Conservation (phyloP, 2,113 vertebrate species). For the Chiloscyllium plagiosum region DNA sequence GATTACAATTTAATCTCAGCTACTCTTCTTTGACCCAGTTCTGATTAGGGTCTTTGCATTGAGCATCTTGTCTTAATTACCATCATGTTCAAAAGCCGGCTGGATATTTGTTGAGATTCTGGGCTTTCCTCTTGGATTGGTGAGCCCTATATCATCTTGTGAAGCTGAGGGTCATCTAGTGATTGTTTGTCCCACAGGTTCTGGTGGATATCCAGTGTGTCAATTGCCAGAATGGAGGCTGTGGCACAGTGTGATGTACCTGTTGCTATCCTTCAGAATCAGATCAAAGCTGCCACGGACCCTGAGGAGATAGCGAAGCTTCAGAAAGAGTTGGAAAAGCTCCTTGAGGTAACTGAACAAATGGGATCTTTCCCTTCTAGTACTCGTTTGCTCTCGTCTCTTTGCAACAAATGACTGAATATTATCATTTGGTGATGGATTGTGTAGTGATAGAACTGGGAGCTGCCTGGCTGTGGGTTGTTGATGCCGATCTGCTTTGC, state of each 20-base stretch:
- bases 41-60: not conserved
- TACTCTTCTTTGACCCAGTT: not conserved
- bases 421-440: not conserved
- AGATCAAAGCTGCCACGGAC: constrained; percentile 14
- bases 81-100: not conserved
- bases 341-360: constrained; percentile 2
- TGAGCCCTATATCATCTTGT: not conserved
- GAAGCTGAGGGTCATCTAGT: not conserved
- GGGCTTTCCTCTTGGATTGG: not conserved
- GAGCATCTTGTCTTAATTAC: not conserved
- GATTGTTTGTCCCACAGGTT: not conserved
- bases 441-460: not conserved
- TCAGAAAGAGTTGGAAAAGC: not conserved
- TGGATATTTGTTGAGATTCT: not conserved
- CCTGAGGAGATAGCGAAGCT: not conserved
- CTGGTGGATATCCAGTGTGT: not conserved
- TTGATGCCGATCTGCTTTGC: accelerated
- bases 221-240: not conserved
- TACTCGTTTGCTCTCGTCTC: not conserved
- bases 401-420: not conserved
- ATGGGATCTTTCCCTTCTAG: not conserved
- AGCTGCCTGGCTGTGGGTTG: not conserved
- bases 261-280: not conserved
- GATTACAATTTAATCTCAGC: not conserved
- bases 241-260: not conserved